phyloP scores from a whole-genome alignment of 2,113 vertebrate genomes.

The Brachypteracias leptosomus region DNA sequence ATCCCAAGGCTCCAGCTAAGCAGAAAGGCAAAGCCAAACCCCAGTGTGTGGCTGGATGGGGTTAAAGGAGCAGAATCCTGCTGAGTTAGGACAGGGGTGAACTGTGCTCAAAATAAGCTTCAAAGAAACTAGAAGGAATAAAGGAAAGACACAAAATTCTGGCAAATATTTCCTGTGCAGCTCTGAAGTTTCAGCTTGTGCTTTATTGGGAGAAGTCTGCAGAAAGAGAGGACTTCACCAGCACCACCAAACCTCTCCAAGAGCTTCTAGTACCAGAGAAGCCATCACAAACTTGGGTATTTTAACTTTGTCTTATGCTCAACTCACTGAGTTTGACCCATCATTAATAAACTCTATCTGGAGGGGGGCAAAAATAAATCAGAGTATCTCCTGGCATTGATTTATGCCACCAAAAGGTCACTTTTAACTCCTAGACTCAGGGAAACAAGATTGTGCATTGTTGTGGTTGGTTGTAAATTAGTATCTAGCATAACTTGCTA shows the following conservation, averaged over 20 bases:
- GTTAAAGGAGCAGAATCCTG: background rate
- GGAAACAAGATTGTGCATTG: background rate
- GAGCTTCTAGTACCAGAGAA: background rate
- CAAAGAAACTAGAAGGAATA: background rate
- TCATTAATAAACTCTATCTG: background rate
- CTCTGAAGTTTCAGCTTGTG: background rate
- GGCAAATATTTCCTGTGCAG: background rate
- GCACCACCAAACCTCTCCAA: background rate
- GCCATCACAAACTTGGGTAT: background rate
- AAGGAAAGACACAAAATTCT: background rate
- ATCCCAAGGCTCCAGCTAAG: background rate
- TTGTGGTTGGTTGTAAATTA: background rate
- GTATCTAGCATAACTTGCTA: background rate
- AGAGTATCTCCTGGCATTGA: background rate
- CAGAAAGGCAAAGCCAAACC: conserved; percentile 18
- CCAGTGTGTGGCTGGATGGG: background rate
- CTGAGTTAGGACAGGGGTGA: background rate
- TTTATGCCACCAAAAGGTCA: background rate
- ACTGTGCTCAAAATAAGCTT: background rate
- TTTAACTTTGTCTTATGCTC: background rate
- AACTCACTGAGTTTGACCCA: background rate
- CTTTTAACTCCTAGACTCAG: background rate
- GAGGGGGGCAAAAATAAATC: background rate
- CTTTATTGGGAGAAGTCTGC: background rate
- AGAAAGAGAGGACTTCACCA: background rate